Evolutionary conservation across 2,888 invertebrate species (phyloP), one percentile per base, ranked within the genome.

Genomic region (Ennomos fuscantarius): DNA sequence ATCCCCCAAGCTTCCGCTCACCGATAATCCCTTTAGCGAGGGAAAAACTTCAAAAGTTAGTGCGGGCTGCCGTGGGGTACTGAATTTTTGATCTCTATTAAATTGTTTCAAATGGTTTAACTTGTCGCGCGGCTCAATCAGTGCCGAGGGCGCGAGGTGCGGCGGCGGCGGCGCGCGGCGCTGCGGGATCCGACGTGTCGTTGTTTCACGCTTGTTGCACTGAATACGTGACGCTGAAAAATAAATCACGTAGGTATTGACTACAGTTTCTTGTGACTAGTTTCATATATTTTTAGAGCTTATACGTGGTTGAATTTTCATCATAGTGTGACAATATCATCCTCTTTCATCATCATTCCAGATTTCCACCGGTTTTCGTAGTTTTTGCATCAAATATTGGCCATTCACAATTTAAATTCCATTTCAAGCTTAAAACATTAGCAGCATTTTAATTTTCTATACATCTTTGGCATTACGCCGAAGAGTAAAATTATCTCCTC

Each of bases 31-130:
- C 87, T 87, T 92, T 91, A 90, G 86, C 82, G 86, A 83, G 92
- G 90, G 87, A 90, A 91, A 70, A 91, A 90, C 92, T 92, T 92
- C 92, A 92, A 92, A 92, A 91, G 92, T 92, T 92, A 89, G 91
- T 89, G 87, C 87, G 88, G 87, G 89, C 81, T 81, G 71, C 57
- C 70, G 82, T 84, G 83, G 88, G 90, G 87, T 79, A 72, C 80
- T 79, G 83, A 88, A 90, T 92, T 91, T 91, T 92, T 92, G 92
- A 92, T 92, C 92, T 92, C 90, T 92, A 92, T 92, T 92, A 92
- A 92, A 92, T 92, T 92, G 92, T 92, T 92, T 92, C 92, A 92
- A 92, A 92, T 92, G 84, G 92, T 92, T 92, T 91, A 92, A 92
- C 92, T 92, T 92, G 92, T 91, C 92, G 92, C 92, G 92, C 92